Conservation (phyloP, 2,797 vertebrate genomes). For the Botia kubotai region DNA sequence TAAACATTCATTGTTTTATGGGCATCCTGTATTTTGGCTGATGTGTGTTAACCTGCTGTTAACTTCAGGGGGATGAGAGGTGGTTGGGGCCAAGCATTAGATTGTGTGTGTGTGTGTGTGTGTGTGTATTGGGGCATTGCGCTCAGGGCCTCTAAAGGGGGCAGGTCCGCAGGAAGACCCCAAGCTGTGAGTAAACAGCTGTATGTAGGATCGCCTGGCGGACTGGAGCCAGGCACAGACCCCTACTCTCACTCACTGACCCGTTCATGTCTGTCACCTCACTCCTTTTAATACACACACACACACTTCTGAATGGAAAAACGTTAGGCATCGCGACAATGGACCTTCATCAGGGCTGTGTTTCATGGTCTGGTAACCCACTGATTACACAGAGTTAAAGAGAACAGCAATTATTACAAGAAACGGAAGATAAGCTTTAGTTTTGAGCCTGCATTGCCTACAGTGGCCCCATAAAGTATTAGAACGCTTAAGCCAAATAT, state of each 20-base stretch:
- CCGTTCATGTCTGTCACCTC: constrained; percentile 54
- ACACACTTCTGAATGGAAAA: constrained; percentile 48
- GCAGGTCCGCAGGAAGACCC: constrained; percentile 44
- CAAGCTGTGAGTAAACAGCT: constrained; percentile 64
- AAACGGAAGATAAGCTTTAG: constrained; percentile 1
- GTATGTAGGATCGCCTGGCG: constrained; percentile 48
- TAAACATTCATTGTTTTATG: neutral
- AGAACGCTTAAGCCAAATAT: no score
- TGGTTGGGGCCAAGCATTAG: constrained; percentile 2
- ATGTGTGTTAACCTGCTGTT: neutral
- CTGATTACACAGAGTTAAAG: neutral
- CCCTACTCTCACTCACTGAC: constrained; percentile 58
- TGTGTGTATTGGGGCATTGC: neutral
- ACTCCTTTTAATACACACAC: constrained; percentile 57
- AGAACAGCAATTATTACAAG: neutral
- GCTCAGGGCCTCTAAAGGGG: constrained; percentile 25
- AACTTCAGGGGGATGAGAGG: neutral
- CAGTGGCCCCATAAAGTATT: no score
- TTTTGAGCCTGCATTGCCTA: no score
- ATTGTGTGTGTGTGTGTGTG: constrained; percentile 10
- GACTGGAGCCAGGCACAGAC: constrained; percentile 55
- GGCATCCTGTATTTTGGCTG: neutral
- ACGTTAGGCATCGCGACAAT: constrained; percentile 16
- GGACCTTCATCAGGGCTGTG: constrained; percentile 1
- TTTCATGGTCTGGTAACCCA: neutral